A percentile compares a stretch with the other conserved stretches of the same genome.
phyloP scores from a whole-genome alignment of 2,888 invertebrate species.

The Trichogramma evanescens region DNA sequence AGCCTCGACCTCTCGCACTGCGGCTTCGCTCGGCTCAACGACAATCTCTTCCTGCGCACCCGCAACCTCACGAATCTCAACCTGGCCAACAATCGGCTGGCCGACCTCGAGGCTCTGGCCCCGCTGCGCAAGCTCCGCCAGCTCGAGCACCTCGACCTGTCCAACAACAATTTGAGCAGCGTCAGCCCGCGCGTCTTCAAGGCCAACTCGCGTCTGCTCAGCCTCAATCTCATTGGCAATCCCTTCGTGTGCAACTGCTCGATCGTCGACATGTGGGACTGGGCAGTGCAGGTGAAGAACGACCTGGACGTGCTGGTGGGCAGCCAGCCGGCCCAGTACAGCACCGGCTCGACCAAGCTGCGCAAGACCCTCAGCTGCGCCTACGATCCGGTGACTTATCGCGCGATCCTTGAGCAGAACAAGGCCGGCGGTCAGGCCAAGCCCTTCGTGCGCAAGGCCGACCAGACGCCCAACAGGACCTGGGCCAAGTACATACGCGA shows the following conservation, averaged over 20 bases:
- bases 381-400: conserved; percentile 53
- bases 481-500: conserved; percentile 69
- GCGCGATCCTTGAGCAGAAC: conserved; percentile 43
- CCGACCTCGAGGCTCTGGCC: conserved; percentile 50
- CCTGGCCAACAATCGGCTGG: conserved; percentile 55
- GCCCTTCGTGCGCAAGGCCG: conserved; percentile 53
- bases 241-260: conserved; percentile 65
- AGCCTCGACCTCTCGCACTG: conserved; percentile 62
- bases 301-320: conserved; percentile 61
- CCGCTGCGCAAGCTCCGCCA: conserved; percentile 54
- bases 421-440: conserved; percentile 52
- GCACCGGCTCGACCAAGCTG: conserved; percentile 58
- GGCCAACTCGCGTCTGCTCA: conserved; percentile 55
- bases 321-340: conserved; percentile 59
- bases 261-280: conserved; percentile 65
- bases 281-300: conserved; percentile 61
- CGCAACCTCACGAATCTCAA: conserved; percentile 59
- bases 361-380: conserved; percentile 59
- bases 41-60: conserved; percentile 56
- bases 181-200: conserved; percentile 54
- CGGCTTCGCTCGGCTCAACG: conserved; percentile 55
- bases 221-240: conserved; percentile 61
- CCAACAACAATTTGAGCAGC: conserved; percentile 57
- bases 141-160: conserved; percentile 58
- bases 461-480: conserved; percentile 57